Evolutionary conservation across 2,113 vertebrate genomes (phyloP), one percentile per base, ranked within the genome.

Genomic region (Zosterops lateralis): DNA sequence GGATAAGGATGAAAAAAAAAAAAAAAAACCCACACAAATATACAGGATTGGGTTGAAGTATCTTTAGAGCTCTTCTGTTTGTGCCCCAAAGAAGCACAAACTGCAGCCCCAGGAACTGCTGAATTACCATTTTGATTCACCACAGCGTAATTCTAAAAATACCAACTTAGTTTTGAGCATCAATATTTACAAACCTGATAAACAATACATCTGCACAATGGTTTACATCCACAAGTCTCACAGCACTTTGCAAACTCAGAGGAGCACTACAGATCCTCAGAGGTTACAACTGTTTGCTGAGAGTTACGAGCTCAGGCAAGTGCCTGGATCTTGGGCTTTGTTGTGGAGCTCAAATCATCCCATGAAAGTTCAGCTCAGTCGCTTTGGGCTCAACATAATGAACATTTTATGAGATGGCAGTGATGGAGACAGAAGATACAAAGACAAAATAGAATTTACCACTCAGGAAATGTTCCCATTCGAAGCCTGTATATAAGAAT

Each of bases 101-200:
- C 40, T 32, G 42, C 66, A 83, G 71, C 62, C 40, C 67, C 75
- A 34, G 3, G 31, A 36, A 15, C 29, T 36, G 40, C 47, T 78
- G 25, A 74, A 51, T 42, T 12, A 62, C 38, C 17, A 17, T 32
- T 76, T 38, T 28, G 32, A 62, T 60, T 66, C 56, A 60, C 32
- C 48, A 26, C 64, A 74, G 51, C 29, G 47, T 40, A 51, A 74
- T 71, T 58, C 72, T 65, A 79, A 75, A 38, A 79, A 72, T 7
- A 73, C 8, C 20, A n/a, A 32, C 0, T 0, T 7, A 24, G 17
- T 42, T 80, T 32, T 44, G 4, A 80, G 34, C 87, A 82, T 64
- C 62, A 81, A n/a, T 72, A 74, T 96, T 91, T 81, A 78, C 65
- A 86, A 84, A 84, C 38, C 89, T 89, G 76, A 78, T 40, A 87